Base-by-base conservation (phyloP, 2,797 vertebrate genomes). In the Micropoecilia bifurca region DNA sequence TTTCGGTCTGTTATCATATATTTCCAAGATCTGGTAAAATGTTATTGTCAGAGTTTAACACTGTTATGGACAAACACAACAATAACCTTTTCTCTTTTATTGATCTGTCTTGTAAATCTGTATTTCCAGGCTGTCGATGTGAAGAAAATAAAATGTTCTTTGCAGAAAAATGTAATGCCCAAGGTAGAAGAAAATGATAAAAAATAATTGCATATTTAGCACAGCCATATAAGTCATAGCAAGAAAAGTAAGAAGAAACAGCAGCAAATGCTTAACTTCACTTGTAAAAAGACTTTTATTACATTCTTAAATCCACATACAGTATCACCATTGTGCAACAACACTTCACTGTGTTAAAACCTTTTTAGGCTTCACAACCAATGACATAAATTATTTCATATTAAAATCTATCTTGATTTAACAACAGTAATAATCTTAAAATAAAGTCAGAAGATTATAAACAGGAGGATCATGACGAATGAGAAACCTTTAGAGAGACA, bases 231-330 rank as follows among this genome's bases (percentile, higher is more conserved):
- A 18, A 43, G 25, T 13, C 6, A 13, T 7, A 77, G 6, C 28
- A 47, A n/a, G 2, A 36, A 8, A 50, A 2, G 30, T 3, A n/a
- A 20, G 1, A 77, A 55, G 9, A 30, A 55, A n/a, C 4, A 3
- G 33, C 33, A 33, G 66, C 5, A 9, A 72, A 72, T 12, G 12
- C 30, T 69, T 50, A 10, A 6, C 55, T 84, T 91, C 92, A 87
- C 91, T 88, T 93, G 94, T 93, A 96, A 96, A 96, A 96, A 95
- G 87, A 94, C 85, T 91, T 96, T 96, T 95, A 96, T 96, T 96
- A 95, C 95, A 96, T 96, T 95, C 95, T 95, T 95, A 83, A 94
- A 95, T 95, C 93, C 93, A 96, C 93, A 94, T 90, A 92, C 91
- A 92, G 79, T 91, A 92, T 95, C 93, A 94, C 91, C 93, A 94